Evolutionary conservation across 1,140 invertebrate species (phyloP), one percentile per base, ranked within the genome.

Genomic region (Drosophila subpulchrella): DNA sequence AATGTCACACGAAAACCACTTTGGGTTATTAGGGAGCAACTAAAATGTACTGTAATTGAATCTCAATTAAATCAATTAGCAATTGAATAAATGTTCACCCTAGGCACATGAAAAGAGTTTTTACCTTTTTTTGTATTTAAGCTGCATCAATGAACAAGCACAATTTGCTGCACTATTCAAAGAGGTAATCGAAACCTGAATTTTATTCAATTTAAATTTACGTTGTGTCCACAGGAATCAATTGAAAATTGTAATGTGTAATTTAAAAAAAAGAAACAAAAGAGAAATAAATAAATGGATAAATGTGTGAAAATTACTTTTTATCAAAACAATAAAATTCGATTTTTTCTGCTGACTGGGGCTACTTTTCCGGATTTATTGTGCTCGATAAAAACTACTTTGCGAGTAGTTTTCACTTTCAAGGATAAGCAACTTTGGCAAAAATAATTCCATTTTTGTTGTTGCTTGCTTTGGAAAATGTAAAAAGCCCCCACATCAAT

Each of bases 11-110:
- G 10, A 32, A 63, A 27, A 48, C 56, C 67, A 59, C 62, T 77
- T 76, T 63, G 57, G 68, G 81, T 80, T 80, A 76, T 34, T 85
- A 81, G 81, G 81, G 81, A 84, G 66, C 81, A 84, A 84, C 15
- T 24, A 44, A 47, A 44, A 57, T 54, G 72, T 66, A 54, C 41
- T 24, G 39, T 44, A 60, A 62, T 65, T 76, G 66, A 55, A 81
- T 54, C 41, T 57, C 41, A 50, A 59, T 54, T 47, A 67, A 68
- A 60, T 51, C 44, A 75, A 70, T 79, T 83, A 51, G 47, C 56
- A 24, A 53, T 61, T 53, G 51, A 59, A 73, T 50, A 57, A 55
- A 71, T 42, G n/a, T 57, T 70, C 65, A 58, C 46, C 48, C 68
- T 42, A 57, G 30, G 62, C 34, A 60, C 61, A 59, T 50, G 57